phyloP scores from a whole-genome alignment of 37 sponge, comb jelly and placozoan genomes.

The Dysidea cf. avara region DNA sequence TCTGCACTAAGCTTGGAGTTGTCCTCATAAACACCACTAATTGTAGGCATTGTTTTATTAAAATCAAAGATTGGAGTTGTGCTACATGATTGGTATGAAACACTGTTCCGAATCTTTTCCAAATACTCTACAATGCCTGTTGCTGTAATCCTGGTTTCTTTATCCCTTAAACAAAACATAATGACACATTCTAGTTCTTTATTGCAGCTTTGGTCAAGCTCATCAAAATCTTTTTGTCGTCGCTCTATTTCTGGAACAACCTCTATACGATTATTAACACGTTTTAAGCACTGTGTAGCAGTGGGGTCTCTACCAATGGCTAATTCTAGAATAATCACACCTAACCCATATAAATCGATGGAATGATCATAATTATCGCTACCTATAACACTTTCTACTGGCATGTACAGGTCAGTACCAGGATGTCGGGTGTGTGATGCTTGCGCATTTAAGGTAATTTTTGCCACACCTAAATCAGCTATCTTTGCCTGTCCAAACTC shows the following conservation, averaged over 20 bases:
- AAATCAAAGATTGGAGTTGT: too few relatives aligned
- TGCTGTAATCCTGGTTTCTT: too few relatives aligned
- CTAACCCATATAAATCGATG: constrained; percentile 68
- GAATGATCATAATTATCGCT: constrained; percentile 13
- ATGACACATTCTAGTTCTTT: too few relatives aligned
- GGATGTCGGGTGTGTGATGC: constrained; percentile 51
- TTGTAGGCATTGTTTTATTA: too few relatives aligned
- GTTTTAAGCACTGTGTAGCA: constrained; percentile 39
- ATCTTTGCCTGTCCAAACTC: constrained; percentile 58
- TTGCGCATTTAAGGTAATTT: not conserved
- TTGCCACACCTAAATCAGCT: constrained; percentile 74
- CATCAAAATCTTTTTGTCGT: constrained; percentile 41
- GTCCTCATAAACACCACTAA: too few relatives aligned
- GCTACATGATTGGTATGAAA: too few relatives aligned
- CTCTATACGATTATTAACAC: not conserved
- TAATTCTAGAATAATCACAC: constrained; percentile 66
- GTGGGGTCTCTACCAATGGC: constrained; percentile 34
- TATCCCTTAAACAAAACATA: too few relatives aligned
- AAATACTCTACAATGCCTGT: too few relatives aligned
- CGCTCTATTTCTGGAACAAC: constrained; percentile 69
- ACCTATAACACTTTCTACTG: constrained; percentile 53
- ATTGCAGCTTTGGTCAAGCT: not conserved
- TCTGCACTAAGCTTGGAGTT: too few relatives aligned
- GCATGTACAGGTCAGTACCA: constrained; percentile 71
- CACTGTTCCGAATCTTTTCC: too few relatives aligned